Evolutionary conservation across 2,113 vertebrate species (phyloP), one percentile per base, ranked within the genome.

Genomic region (Ceratotherium simum): DNA sequence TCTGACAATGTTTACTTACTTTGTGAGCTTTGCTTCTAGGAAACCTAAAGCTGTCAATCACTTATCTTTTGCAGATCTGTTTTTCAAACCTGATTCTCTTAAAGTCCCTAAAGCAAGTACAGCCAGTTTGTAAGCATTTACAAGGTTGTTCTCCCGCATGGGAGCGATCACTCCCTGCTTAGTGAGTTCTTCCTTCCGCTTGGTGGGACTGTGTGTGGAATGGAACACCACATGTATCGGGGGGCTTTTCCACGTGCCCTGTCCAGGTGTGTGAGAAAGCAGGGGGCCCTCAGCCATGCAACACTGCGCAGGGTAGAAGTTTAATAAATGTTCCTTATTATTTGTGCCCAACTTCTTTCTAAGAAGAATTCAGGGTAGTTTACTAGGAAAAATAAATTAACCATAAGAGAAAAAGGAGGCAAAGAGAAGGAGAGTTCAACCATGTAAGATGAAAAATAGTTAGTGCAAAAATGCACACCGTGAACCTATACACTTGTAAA

Each of bases 351-450:
- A 16, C 65, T 75, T 96, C 69, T 62, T 95, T 83, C 36, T 64
- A 80, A 83, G 80, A 80, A 95, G 46, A 91, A 93, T 85, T 93
- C 54, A 89, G 51, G 13, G 33, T 42, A 70, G 36, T 73, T 85
- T 84, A 39, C n/a, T 89, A 93, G 91, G 70, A 88, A 96, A 90
- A 94, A 83, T 75, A 82, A 88, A 70, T 88, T 80, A 90, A 64
- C 62, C 36, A 54, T 67, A 46, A 85, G 29, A 36, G 31, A 48
- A 29, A 25, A 64, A 69, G 48, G 4, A 36, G 67, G 5, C 23
- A 42, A 82, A 83, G 23, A 76, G 18, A 73, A 69, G 88, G 58
- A 67, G 56, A 81, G 5, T 42, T 92, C 23, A 91, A 36, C 42
- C 39, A 42, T 87, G 1, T 51, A 64, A 88, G 13, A 81, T 73